Conservation (phyloP, 2,113 vertebrate genomes). For the Gallinago undulata region DNA sequence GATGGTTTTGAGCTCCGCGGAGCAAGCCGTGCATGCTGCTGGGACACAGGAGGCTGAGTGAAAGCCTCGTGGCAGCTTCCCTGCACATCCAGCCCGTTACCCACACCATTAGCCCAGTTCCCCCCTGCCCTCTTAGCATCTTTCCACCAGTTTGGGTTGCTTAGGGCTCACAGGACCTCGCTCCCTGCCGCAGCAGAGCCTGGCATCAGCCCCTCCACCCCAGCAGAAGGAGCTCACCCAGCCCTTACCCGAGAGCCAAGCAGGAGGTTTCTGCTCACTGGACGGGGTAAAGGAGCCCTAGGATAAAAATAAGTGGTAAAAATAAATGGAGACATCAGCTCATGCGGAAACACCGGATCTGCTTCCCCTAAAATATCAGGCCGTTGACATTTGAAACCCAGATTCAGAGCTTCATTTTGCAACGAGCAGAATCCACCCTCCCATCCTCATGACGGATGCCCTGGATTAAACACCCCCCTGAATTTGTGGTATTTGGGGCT, state of each 20-base stretch:
- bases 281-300: background rate
- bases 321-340: constrained; percentile 21
- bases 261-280: background rate
- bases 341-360: background rate
- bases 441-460: background rate
- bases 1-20: background rate
- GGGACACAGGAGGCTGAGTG: background rate
- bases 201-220: fast-evolving
- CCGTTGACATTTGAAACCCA: background rate
- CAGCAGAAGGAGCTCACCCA: background rate
- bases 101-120: background rate
- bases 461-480: background rate
- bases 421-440: background rate
- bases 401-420: background rate
- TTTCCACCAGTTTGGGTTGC: background rate
- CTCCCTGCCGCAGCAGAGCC: background rate
- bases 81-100: background rate
- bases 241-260: background rate
- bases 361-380: background rate
- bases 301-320: constrained; percentile 13
- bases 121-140: background rate
- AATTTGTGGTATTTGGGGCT: constrained; percentile 25
- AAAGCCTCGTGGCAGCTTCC: background rate
- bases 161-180: background rate
- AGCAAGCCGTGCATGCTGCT: background rate